Conservation (phyloP, 2,797 vertebrate species). For the Aselliscus stoliczkanus region DNA sequence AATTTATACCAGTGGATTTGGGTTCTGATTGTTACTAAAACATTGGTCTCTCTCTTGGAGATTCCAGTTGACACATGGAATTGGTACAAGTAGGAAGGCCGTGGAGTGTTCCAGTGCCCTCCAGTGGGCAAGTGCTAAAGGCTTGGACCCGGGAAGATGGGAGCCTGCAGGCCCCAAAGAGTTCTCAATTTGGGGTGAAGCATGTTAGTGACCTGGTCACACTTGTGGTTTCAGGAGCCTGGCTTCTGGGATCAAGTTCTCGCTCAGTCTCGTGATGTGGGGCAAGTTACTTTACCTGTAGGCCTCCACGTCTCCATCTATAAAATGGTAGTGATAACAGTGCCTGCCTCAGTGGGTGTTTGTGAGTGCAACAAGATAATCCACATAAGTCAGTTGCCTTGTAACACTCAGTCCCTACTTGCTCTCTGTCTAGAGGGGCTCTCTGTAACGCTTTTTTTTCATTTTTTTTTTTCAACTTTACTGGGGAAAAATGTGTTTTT, state of each 20-base stretch:
- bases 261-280: background rate
- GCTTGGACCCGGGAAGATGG: background rate
- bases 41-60: background rate
- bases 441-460: no score
- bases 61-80: background rate
- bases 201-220: background rate
- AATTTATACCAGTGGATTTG: background rate
- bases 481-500: no score
- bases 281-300: background rate
- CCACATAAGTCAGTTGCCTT: fast-evolving
- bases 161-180: background rate
- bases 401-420: no score
- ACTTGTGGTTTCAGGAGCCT: background rate
- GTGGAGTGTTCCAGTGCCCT: background rate
- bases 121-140: fast-evolving
- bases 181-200: background rate
- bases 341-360: background rate
- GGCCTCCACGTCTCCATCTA: background rate
- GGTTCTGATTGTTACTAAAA: background rate
- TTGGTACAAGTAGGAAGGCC: background rate
- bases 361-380: no score
- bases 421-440: background rate
- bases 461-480: no score
- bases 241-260: fast-evolving
- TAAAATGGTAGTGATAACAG: background rate